A percentile compares a stretch with the other conserved stretches of the same genome.
Evolutionary conservation across 1,140 invertebrate species (phyloP).

Genomic region (Bombus pascuorum): DNA sequence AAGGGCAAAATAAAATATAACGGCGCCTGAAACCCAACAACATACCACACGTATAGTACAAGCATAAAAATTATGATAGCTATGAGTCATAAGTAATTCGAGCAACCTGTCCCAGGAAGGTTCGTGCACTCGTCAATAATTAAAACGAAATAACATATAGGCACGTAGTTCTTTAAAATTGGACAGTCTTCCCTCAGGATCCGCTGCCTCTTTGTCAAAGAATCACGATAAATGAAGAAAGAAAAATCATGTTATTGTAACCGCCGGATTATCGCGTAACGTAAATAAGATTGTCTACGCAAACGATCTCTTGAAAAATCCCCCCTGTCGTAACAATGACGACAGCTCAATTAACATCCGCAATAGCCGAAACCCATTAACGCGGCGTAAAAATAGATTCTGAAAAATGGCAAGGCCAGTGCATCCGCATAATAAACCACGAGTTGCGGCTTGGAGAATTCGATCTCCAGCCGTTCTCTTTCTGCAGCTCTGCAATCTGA

Average conservation of each 20-base stretch:
- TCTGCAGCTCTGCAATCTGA: background rate
- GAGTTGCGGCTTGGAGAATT: background rate
- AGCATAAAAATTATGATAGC: too few relatives aligned
- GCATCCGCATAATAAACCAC: conserved; percentile 14
- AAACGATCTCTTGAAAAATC: background rate
- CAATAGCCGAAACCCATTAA: background rate
- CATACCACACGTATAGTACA: too few relatives aligned
- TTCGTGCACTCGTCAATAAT: too few relatives aligned
- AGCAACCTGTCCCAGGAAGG: too few relatives aligned
- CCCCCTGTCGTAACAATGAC: background rate
- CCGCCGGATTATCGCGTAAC: background rate
- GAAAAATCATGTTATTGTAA: background rate
- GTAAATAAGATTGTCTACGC: background rate
- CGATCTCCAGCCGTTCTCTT: conserved; percentile 1
- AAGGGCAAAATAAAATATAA: too few relatives aligned
- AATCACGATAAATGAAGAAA: background rate
- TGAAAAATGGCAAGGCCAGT: conserved; percentile 14
- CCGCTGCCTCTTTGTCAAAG: background rate
- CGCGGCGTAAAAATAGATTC: background rate
- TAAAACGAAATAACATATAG: too few relatives aligned
- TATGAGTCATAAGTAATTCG: background rate
- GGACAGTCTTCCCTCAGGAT: too few relatives aligned
- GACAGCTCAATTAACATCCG: background rate
- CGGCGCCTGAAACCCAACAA: too few relatives aligned
- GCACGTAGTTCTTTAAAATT: too few relatives aligned